Percentiles rank a stretch among this genome's conserved stretches.
These are phyloP conservation scores for Callyntrura sp. DNA, from an alignment of 2,888 invertebrate species.

Conservation along the genomic window DNA sequence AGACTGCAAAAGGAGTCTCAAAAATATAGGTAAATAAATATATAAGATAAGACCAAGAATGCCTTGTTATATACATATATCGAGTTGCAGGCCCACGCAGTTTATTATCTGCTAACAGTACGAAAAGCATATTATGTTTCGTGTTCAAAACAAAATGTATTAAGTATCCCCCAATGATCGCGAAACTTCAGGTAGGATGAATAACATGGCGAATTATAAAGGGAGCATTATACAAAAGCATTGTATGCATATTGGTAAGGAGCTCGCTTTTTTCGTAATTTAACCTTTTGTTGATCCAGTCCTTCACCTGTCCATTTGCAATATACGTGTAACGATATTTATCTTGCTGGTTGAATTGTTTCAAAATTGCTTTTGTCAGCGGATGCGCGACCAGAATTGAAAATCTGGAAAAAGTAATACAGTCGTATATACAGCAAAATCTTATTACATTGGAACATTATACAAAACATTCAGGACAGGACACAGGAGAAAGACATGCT, in stretches of 20 bases:
- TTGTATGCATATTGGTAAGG: not conserved
- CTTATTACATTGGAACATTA: not conserved
- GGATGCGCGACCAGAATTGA: constrained; percentile 34
- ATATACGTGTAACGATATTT: constrained; percentile 27
- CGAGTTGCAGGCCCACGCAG: no score
- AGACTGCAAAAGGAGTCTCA: no score
- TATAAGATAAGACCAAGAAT: no score
- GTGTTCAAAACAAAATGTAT: no score
- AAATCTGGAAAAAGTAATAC: not conserved
- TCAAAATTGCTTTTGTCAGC: constrained; percentile 35
- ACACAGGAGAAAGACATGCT: not conserved
- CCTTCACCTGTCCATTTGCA: constrained; percentile 55
- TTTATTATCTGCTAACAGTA: not conserved
- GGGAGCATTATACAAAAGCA: no score
- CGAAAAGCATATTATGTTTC: not conserved
- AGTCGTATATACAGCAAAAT: not conserved
- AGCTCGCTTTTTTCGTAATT: constrained; percentile 38
- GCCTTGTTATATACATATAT: not conserved
- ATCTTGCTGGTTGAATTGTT: constrained; percentile 42
- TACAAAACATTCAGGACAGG: no score
- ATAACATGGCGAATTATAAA: no score
- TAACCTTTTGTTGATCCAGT: constrained; percentile 43
- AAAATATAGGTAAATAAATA: no score
- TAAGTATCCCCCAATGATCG: no score
- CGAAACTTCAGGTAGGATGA: no score